phyloP scores from a whole-genome alignment of 23 tunicate genomes.

The Oikopleura albicans region DNA sequence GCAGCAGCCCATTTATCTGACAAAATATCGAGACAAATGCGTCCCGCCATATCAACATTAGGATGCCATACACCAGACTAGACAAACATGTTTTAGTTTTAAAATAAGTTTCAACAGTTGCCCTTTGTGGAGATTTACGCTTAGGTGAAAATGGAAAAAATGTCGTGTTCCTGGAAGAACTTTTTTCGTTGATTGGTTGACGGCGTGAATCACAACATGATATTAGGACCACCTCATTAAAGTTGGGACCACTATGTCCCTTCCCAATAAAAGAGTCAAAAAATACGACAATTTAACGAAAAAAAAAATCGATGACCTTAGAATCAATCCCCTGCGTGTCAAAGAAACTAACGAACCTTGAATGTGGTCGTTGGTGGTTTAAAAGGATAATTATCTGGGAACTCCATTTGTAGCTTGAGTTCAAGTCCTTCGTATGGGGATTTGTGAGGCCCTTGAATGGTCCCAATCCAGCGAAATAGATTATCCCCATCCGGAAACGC shows the following conservation, averaged over 20 bases:
- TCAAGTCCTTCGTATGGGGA: neutral
- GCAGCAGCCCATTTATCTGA: neutral
- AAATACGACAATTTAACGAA: neutral
- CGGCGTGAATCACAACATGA: no score
- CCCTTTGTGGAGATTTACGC: no score
- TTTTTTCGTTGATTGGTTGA: no score
- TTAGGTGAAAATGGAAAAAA: no score
- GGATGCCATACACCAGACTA: neutral
- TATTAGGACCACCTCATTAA: no score
- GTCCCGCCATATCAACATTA: neutral
- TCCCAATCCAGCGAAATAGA: neutral
- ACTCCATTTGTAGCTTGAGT: neutral
- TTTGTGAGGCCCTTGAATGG: neutral
- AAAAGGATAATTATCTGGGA: neutral
- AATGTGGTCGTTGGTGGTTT: neutral
- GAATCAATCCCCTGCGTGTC: no score
- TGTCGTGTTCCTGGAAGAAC: no score
- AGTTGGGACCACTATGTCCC: no score
- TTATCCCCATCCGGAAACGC: neutral
- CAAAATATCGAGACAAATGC: neutral
- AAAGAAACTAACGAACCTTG: neutral
- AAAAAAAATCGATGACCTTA: no score
- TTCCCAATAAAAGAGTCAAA: no score
- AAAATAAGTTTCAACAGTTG: no score
- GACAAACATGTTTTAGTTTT: no score